These are phyloP conservation scores for Nowickia ferox DNA, from an alignment of 2,888 invertebrate species.

Conservation along the genomic window DNA sequence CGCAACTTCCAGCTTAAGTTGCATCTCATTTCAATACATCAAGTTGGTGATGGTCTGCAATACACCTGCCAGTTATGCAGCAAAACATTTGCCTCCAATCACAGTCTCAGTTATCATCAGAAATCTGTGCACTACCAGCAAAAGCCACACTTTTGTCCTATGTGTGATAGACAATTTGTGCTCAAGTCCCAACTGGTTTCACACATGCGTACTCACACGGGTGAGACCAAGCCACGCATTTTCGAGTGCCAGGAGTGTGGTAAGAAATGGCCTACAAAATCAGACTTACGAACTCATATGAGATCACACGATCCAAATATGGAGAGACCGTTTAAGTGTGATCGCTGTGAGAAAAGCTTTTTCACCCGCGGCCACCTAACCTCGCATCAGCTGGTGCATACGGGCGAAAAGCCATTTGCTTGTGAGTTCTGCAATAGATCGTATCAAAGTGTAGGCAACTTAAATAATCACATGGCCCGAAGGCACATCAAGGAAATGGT, in stretches of 20 bases:
- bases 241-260: constrained; percentile 77
- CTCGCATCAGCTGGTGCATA: constrained; percentile 79
- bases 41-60: constrained; percentile 76
- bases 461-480: constrained; percentile 77
- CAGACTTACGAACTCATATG: constrained; percentile 79
- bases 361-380: constrained; percentile 79
- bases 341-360: constrained; percentile 77
- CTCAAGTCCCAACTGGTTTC: constrained; percentile 78
- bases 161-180: constrained; percentile 77
- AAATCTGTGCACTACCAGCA: constrained; percentile 78
- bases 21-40: constrained; percentile 78
- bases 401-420: constrained; percentile 79
- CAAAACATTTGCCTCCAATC: constrained; percentile 78
- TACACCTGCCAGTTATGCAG: constrained; percentile 77
- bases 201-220: constrained; percentile 79
- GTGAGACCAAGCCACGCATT: constrained; percentile 77
- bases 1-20: constrained; percentile 79
- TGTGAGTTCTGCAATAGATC: constrained; percentile 77
- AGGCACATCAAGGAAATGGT: constrained; percentile 73
- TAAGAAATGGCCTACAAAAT: constrained; percentile 79
- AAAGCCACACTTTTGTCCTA: constrained; percentile 76
- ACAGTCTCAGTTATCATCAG: constrained; percentile 78
- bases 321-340: constrained; percentile 78
- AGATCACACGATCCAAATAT: constrained; percentile 77
- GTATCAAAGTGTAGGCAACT: constrained; percentile 79